Conservation (phyloP, 2,797 vertebrate genomes). For the Enteromius thamalakanensis region DNA sequence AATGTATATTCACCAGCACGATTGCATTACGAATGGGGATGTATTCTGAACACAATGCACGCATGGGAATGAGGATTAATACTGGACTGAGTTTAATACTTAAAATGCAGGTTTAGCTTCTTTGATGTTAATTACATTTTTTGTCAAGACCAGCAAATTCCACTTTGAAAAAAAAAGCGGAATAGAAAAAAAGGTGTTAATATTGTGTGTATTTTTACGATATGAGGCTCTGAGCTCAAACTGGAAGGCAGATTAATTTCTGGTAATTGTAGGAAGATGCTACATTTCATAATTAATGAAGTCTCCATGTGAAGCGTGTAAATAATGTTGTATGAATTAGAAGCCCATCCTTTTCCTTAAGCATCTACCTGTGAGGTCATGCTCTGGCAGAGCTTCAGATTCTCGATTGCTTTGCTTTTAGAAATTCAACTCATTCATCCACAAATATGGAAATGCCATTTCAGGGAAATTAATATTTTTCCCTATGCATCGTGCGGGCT, state of each 20-base stretch:
- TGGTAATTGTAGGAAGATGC: constrained; percentile 36
- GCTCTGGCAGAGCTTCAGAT: constrained; percentile 19
- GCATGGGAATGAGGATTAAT: constrained; percentile 26
- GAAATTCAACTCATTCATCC: constrained; percentile 54
- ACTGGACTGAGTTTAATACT: constrained; percentile 17
- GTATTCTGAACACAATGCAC: constrained; percentile 22
- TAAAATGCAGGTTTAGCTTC: constrained; percentile 32
- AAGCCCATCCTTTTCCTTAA: constrained; percentile 7
- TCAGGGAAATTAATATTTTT: constrained; percentile 30
- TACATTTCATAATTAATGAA: constrained; percentile 52
- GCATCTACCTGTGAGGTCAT: constrained; percentile 18
- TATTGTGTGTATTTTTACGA: constrained; percentile 50
- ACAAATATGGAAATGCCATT: constrained; percentile 52
- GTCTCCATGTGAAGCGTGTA: constrained; percentile 22
- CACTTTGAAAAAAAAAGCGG: neutral
- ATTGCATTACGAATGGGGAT: constrained; percentile 13
- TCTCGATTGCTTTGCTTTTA: constrained; percentile 50
- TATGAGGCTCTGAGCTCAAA: constrained; percentile 35
- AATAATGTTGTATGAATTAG: constrained; percentile 44
- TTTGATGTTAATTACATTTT: constrained; percentile 34
- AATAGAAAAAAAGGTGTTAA: constrained; percentile 18
- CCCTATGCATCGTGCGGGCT: constrained; percentile 11
- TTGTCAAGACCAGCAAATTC: constrained; percentile 27
- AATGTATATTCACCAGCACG: constrained; percentile 19
- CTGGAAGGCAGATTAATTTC: neutral